Evolutionary conservation across 2,888 invertebrate genomes (phyloP), one percentile per base, ranked within the genome.

Genomic region (Mesorhabditis belari): DNA sequence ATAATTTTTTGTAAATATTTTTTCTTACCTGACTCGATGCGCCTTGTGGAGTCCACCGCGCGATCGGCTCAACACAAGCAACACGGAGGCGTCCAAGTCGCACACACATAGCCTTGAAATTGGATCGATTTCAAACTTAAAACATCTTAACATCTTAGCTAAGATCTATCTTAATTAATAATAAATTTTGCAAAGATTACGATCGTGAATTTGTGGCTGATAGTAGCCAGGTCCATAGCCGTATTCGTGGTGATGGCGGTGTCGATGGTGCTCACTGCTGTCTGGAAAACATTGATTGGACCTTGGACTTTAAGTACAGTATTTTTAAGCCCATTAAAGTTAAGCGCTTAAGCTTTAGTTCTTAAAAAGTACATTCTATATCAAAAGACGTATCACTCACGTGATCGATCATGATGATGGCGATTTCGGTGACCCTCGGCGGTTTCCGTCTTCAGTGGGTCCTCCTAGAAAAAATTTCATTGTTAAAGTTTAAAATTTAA

Each of bases 51-150:
- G 57, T 26, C 59, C 61, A 52, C 57, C 55, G 5, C 55, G 55
- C 6, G 61, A 51, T 49, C 59, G 57, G 63, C 68, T 67, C 57
- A 65, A 63, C 59, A 73, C 71, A 35, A 73, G 67, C n/a, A 73
- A 70, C 0, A 73, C 70, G 9, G 69, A 69, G 21, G 73, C 73
- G 57, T 73, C 71, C 23, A 73, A 64, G 57, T 73, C 73, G 62
- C 73, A 73, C 17, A n/a, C n/a, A n/a, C n/a, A n/a, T n/a, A n/a
- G n/a, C n/a, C n/a, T n/a, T n/a, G n/a, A n/a, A n/a, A n/a, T n/a
- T n/a, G n/a, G n/a, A n/a, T n/a, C n/a, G n/a, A n/a, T n/a, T n/a
- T n/a, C n/a, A n/a, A n/a, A n/a, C n/a, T n/a, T n/a, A n/a, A n/a
- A n/a, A n/a, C n/a, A n/a, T n/a, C n/a, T n/a, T n/a, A n/a, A n/a